phyloP scores from a whole-genome alignment of 2,888 invertebrate species.

The Willowsia nigromaculata region DNA sequence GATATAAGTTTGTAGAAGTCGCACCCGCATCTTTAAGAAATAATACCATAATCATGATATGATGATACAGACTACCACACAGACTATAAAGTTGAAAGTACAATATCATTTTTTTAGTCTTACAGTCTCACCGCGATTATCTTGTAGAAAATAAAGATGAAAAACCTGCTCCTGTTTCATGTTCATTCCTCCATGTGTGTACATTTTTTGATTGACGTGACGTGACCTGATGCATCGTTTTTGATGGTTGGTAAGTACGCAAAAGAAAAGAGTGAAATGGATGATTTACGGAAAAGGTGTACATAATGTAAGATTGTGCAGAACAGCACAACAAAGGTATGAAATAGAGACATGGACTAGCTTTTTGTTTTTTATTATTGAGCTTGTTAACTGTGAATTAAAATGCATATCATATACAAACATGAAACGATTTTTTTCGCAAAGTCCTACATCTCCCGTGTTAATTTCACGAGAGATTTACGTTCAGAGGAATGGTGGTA shows the following conservation, averaged over 20 bases:
- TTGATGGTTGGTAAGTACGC: not conserved
- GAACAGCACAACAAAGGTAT: no score
- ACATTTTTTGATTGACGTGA: conserved; percentile 13
- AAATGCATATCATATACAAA: no score
- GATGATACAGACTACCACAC: not conserved
- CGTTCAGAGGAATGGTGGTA: no score
- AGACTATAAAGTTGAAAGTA: not conserved
- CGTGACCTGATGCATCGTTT: conserved; percentile 30
- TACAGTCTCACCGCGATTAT: not conserved
- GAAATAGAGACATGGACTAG: no score
- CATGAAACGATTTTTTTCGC: no score
- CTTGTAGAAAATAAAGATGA: conserved; percentile 14
- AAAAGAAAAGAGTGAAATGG: not conserved
- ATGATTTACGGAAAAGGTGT: not conserved
- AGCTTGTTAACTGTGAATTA: no score
- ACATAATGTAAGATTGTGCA: no score
- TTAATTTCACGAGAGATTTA: no score
- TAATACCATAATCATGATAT: no score
- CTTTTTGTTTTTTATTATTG: no score
- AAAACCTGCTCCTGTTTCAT: conserved; percentile 12
- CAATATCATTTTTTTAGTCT: not conserved
- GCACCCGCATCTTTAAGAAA: not conserved
- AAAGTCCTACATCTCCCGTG: no score
- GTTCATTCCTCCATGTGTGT: not conserved
- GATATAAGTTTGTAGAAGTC: not conserved